phyloP scores from a whole-genome alignment of 2,888 invertebrate species.

The Kryphioiulus occultus region DNA sequence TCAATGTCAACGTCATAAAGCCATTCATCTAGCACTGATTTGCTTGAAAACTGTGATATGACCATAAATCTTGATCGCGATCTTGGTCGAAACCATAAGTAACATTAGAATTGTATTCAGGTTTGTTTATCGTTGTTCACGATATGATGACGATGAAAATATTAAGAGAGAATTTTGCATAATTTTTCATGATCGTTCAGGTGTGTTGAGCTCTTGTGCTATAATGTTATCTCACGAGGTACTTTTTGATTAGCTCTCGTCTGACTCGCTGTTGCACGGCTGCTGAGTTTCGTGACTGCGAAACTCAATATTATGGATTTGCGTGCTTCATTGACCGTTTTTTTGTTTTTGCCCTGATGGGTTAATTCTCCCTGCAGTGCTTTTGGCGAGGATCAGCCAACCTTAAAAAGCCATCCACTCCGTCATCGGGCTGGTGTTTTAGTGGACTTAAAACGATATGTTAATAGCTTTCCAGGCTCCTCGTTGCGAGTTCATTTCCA shows the following conservation, averaged over 20 bases:
- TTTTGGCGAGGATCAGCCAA: neutral
- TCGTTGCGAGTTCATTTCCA: neutral
- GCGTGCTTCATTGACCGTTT: neutral
- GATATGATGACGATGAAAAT: too few species aligned
- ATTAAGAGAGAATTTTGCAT: too few species aligned
- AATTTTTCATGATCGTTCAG: too few species aligned
- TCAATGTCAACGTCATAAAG: too few species aligned
- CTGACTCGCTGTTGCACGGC: neutral
- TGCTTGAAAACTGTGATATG: too few species aligned
- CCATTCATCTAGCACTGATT: too few species aligned
- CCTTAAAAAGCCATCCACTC: slow-evolving; percentile 27
- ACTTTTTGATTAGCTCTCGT: neutral
- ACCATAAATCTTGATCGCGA: too few species aligned
- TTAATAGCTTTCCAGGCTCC: neutral
- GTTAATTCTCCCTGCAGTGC: slow-evolving; percentile 7
- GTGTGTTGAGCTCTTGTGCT: too few species aligned
- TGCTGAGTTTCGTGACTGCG: neutral
- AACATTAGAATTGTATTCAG: too few species aligned
- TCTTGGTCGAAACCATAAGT: too few species aligned
- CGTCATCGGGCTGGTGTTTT: neutral
- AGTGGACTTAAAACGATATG: slow-evolving; percentile 1
- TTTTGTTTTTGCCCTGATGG: slow-evolving; percentile 20
- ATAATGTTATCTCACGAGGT: too few species aligned
- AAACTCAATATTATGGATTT: slow-evolving; percentile 4
- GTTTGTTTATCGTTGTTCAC: too few species aligned